Evolutionary conservation across 2,113 vertebrate genomes (phyloP), one percentile per base, ranked within the genome.

Genomic region (Ictalurus punctatus): DNA sequence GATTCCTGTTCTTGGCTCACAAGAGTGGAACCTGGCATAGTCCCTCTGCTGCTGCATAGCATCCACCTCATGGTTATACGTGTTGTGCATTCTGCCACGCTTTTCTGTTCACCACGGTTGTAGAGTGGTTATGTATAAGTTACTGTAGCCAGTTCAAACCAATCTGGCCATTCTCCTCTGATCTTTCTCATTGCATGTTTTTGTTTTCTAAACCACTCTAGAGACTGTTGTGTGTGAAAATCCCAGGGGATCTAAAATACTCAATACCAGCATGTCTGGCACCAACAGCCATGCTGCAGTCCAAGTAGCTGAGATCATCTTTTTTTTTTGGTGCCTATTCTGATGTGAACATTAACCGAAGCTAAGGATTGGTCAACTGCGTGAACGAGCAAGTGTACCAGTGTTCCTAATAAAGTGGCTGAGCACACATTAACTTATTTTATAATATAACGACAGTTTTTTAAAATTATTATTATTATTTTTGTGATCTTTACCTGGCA

Each of bases 401-500:
- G 73, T 73, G 69, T 37, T 73, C 6, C 30, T 19, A 73, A 37
- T 73, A 37, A 34, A 73, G 30, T 30, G 65, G n/a, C 71, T 2
- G 23, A 69, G 71, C 34, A 73, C 9, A 40, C 19, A 16, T 1
- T 30, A 69, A 30, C n/a, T 34, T 69, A 30, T 69, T 37, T 37
- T 73, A 73, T 37, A 19, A 19, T 37, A 71, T 74, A 44, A 40
- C 1, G 3, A 44, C 23, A 52, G 10, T 78, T 52, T n/a, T 25
- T 48, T 7, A 48, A 48, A 40, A 40, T 40, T 40, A 48, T 48
- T 48, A 48, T 37, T 40, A 74, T 40, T 44, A 13, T 27, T 54
- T 8, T n/a, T 80, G 14, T 37, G 9, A 48, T 30, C 88, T 91
- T 74, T 89, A 99, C 98, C 95, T 96, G 85, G 96, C 90, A 58